Evolutionary conservation across 1,140 invertebrate genomes (phyloP).

Genomic region (Drosophila obscura): DNA sequence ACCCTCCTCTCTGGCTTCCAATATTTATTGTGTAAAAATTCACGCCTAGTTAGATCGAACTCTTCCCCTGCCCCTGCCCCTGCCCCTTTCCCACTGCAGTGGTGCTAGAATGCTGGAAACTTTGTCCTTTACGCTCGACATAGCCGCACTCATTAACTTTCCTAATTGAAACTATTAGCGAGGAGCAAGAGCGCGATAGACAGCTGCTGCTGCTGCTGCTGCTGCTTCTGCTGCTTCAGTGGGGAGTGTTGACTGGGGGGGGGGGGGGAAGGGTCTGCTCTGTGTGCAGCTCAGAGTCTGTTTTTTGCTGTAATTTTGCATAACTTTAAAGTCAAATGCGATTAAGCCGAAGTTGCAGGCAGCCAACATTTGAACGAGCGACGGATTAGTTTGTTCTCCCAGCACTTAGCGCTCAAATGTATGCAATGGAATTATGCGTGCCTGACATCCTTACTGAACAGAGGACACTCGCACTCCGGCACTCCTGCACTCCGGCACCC

Average conservation of each 20-base stretch:
- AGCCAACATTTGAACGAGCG: constrained; percentile 13
- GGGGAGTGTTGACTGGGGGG: too few species aligned
- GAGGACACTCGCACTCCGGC: background rate
- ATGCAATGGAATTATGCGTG: constrained; percentile 53
- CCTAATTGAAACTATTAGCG: constrained; percentile 75
- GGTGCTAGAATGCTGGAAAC: constrained; percentile 39
- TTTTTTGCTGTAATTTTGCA: constrained; percentile 56
- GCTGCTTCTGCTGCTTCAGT: too few species aligned
- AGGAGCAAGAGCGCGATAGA: constrained; percentile 13
- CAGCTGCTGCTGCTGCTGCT: background rate
- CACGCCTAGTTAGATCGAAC: constrained; percentile 56
- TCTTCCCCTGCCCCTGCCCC: background rate
- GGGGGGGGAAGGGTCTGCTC: too few species aligned
- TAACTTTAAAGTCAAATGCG: constrained; percentile 61
- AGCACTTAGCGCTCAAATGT: constrained; percentile 17
- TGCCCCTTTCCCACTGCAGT: background rate
- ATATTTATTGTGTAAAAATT: constrained; percentile 75
- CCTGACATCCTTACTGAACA: constrained; percentile 35
- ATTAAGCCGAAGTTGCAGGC: constrained; percentile 47
- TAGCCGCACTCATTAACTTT: constrained; percentile 71
- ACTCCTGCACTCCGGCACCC: too few species aligned
- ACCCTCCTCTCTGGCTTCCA: constrained; percentile 4
- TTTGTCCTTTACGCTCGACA: constrained; percentile 66
- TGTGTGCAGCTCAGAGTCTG: background rate
- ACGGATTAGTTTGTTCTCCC: constrained; percentile 29